Percentiles rank a stretch among this genome's conserved stretches.
Conservation (phyloP, 2,888 invertebrate genomes). For the Gastrophysa polygoni region DNA sequence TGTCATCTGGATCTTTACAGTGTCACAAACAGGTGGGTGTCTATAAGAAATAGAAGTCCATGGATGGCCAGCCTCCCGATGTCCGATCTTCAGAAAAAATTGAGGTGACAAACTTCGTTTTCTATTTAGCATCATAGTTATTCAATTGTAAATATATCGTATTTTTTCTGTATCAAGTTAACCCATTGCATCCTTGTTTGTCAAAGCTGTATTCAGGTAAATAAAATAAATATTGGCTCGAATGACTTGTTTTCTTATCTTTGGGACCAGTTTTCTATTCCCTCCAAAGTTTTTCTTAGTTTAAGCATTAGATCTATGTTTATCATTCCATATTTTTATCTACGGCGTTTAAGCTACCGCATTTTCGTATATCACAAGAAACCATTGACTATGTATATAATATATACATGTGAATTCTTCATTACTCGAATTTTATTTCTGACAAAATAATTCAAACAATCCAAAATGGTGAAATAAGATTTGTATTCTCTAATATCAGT, state of each 20-base stretch:
- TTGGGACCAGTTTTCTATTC: too few species aligned
- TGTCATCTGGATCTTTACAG: constrained; percentile 52
- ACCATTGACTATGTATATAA: too few species aligned
- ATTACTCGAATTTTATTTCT: too few species aligned
- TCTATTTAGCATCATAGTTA: constrained; percentile 11
- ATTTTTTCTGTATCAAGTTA: not conserved
- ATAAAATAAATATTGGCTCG: not conserved
- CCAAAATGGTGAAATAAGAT: too few species aligned
- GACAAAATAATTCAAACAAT: too few species aligned
- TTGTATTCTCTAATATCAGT: constrained; percentile 15
- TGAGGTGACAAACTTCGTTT: constrained; percentile 24
- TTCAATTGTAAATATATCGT: constrained; percentile 3
- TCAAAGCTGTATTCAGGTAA: not conserved
- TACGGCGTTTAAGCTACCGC: too few species aligned
- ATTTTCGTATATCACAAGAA: too few species aligned
- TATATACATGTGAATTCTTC: too few species aligned
- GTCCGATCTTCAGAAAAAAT: constrained; percentile 16
- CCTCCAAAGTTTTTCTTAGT: too few species aligned
- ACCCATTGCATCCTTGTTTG: not conserved
- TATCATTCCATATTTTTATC: too few species aligned
- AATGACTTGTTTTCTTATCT: not conserved
- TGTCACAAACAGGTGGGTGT: constrained; percentile 46
- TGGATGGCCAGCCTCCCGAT: not conserved
- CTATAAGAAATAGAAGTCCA: constrained; percentile 22
- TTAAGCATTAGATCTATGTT: too few species aligned